phyloP scores from a whole-genome alignment of 2,113 vertebrate species.

The Psilopsiagon aymara region DNA sequence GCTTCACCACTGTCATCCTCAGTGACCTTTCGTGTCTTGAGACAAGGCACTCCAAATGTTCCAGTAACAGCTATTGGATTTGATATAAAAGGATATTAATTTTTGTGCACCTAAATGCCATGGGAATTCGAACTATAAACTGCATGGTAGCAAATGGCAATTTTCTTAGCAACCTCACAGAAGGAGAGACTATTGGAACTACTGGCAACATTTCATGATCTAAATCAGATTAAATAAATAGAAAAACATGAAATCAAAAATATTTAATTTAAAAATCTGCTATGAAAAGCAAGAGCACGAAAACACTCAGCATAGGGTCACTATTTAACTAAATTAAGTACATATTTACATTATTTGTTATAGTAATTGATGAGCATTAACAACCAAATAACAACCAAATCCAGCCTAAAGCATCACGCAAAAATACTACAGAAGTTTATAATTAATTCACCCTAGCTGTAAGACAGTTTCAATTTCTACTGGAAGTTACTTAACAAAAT shows the following conservation, averaged over 20 bases:
- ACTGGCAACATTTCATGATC: neutral
- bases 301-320: neutral
- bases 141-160: neutral
- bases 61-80: constrained; percentile 88
- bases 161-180: neutral
- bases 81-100: constrained; percentile 35
- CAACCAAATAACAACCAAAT: neutral
- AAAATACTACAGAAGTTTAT: neutral
- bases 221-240: neutral
- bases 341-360: neutral
- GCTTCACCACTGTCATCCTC: constrained; percentile 98
- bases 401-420: neutral
- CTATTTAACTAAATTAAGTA: neutral
- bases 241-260: neutral
- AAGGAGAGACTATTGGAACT: neutral
- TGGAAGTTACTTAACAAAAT: neutral
- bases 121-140: neutral
- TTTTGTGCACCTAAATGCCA: neutral
- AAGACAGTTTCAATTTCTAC: neutral
- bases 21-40: constrained; percentile 96
- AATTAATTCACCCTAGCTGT: neutral
- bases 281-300: neutral
- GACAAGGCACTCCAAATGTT: constrained; percentile 98
- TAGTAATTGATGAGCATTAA: neutral
- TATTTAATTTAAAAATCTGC: neutral